These are phyloP conservation scores for Schizotus pectinicornis DNA, from an alignment of 2,888 invertebrate genomes.

Conservation along the genomic window DNA sequence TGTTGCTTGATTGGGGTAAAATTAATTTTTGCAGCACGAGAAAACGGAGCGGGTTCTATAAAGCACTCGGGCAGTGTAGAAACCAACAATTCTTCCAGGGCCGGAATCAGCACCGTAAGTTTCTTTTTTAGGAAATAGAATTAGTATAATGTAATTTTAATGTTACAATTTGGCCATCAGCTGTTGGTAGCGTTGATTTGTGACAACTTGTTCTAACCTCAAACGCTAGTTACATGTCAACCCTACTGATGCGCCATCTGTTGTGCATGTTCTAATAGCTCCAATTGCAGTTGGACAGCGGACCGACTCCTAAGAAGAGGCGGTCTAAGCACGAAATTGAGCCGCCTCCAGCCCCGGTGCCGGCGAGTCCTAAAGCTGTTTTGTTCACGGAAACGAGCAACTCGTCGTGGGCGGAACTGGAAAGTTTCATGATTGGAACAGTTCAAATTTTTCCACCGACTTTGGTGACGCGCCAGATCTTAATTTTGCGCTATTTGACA, in stretches of 20 bases:
- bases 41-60: constrained; percentile 37
- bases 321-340: constrained; percentile 37
- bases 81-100: constrained; percentile 22
- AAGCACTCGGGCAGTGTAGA: constrained; percentile 20
- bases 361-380: constrained; percentile 28
- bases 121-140: constrained; percentile 27
- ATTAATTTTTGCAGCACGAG: constrained; percentile 35
- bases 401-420: constrained; percentile 91
- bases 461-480: constrained; percentile 86
- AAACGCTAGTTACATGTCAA: too few species aligned
- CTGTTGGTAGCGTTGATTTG: too few species aligned
- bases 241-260: too few species aligned
- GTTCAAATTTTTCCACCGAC: constrained; percentile 91
- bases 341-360: constrained; percentile 1
- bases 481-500: constrained; percentile 92
- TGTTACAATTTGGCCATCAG: too few species aligned
- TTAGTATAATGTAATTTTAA: too few species aligned
- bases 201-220: too few species aligned
- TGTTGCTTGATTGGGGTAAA: not conserved
- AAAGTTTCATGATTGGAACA: constrained; percentile 86
- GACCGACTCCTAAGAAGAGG: constrained; percentile 40
- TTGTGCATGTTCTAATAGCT: too few species aligned
- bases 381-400: constrained; percentile 70
- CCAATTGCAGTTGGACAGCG: constrained; percentile 16
- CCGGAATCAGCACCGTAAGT: constrained; percentile 25